A percentile compares a stretch with the other conserved stretches of the same genome.
phyloP scores from a whole-genome alignment of 2,113 vertebrate genomes.

The Corythaixoides concolor region DNA sequence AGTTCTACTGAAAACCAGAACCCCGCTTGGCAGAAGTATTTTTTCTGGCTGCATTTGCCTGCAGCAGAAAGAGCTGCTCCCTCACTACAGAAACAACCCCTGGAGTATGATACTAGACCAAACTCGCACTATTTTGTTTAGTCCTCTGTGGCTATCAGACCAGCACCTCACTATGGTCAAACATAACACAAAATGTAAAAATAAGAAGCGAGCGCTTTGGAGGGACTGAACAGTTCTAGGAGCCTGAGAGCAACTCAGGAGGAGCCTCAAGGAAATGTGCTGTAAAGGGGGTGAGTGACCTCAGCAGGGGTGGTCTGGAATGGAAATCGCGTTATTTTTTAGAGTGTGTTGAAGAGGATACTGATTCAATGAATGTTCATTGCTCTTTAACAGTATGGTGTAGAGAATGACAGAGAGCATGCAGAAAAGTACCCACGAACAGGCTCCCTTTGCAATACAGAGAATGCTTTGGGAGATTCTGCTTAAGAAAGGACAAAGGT shows the following conservation, averaged over 20 bases:
- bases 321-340: background rate
- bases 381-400: background rate
- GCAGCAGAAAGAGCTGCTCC: background rate
- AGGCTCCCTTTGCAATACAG: background rate
- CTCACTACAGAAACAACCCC: background rate
- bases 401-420: background rate
- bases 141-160: background rate
- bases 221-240: background rate
- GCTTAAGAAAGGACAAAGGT: background rate
- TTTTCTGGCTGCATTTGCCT: background rate
- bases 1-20: background rate
- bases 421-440: background rate
- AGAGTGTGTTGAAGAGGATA: background rate
- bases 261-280: background rate
- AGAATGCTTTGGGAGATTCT: background rate
- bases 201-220: background rate
- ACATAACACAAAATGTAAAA: background rate
- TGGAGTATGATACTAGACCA: background rate
- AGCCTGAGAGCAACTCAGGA: background rate
- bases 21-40: background rate
- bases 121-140: background rate
- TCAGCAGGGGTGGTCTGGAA: background rate
- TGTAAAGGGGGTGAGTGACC: background rate
- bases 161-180: background rate
- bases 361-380: background rate